These are phyloP conservation scores for Drosophila varians DNA, from an alignment of 1,140 invertebrate genomes.

Conservation along the genomic window DNA sequence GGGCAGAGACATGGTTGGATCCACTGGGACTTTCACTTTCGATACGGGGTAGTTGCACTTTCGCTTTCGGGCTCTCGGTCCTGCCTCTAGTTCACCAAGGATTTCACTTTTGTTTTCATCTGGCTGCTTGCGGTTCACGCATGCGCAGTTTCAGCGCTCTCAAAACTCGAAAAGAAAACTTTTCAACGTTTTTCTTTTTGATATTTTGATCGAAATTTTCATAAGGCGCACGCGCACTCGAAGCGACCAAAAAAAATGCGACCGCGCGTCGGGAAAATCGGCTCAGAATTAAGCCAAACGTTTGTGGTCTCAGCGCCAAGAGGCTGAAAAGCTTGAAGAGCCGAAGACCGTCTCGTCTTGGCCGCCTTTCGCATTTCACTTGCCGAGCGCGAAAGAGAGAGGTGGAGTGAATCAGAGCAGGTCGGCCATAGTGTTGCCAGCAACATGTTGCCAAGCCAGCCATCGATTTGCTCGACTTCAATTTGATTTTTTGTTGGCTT, in stretches of 20 bases:
- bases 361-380: slow-evolving; percentile 44
- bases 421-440: slow-evolving; percentile 30
- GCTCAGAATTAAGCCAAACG: slow-evolving; percentile 77
- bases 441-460: slow-evolving; percentile 56
- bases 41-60: slow-evolving; percentile 27
- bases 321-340: slow-evolving; percentile 50
- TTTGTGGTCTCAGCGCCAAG: slow-evolving; percentile 37
- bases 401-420: slow-evolving; percentile 22
- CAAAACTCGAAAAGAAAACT: slow-evolving; percentile 57
- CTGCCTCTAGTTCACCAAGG: slow-evolving; percentile 52
- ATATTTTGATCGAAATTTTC: slow-evolving; percentile 23
- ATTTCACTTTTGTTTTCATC: slow-evolving; percentile 77
- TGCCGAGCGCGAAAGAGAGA: slow-evolving; percentile 17
- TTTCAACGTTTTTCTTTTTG: slow-evolving; percentile 18
- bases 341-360: slow-evolving; percentile 7
- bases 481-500: slow-evolving; percentile 35
- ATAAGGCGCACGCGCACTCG: slow-evolving; percentile 7
- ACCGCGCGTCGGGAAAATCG: slow-evolving; percentile 74
- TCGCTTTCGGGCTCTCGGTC: slow-evolving; percentile 61
- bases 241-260: slow-evolving; percentile 34
- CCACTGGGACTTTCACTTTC: slow-evolving; percentile 68
- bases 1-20: slow-evolving; percentile 41
- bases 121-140: slow-evolving; percentile 55
- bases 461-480: slow-evolving; percentile 44
- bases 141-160: slow-evolving; percentile 51